These are phyloP conservation scores for Phania funesta DNA, from an alignment of 2,888 invertebrate genomes.

Conservation along the genomic window DNA sequence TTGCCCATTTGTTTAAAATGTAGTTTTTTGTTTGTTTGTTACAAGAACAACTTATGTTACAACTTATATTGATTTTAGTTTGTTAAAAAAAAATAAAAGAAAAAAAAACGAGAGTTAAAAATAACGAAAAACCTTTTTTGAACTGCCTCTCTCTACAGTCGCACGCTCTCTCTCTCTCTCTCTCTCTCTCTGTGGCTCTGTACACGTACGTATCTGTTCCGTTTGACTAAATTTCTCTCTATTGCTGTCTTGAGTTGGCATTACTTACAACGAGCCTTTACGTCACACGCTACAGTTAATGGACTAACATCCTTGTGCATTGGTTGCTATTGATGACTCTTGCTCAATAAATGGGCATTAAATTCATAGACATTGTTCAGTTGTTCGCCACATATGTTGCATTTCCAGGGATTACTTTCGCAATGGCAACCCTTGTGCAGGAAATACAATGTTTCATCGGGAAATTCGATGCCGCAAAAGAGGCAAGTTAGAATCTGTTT, in stretches of 20 bases:
- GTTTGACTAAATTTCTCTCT: slow-evolving; percentile 4
- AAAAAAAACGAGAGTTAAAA: neutral
- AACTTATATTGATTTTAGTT: slow-evolving; percentile 37
- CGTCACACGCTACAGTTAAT: slow-evolving; percentile 35
- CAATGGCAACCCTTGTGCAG: slow-evolving; percentile 99
- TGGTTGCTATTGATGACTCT: slow-evolving; percentile 89
- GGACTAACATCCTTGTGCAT: slow-evolving; percentile 60
- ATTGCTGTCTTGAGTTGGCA: neutral
- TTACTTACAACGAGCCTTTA: slow-evolving; percentile 43
- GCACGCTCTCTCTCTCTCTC: neutral
- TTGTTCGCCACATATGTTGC: slow-evolving; percentile 97
- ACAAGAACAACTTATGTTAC: slow-evolving; percentile 52
- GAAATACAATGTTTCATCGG: slow-evolving; percentile 97
- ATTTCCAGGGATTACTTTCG: slow-evolving; percentile 97
- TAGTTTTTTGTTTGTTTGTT: slow-evolving; percentile 37
- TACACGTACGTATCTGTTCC: neutral
- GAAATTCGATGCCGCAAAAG: slow-evolving; percentile 96
- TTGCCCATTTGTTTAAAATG: slow-evolving; percentile 52
- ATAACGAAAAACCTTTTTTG: slow-evolving; percentile 10
- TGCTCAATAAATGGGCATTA: slow-evolving; percentile 96
- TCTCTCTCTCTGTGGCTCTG: neutral
- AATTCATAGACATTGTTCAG: slow-evolving; percentile 98
- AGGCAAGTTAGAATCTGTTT: slow-evolving; percentile 87
- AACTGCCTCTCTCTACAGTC: slow-evolving; percentile 39
- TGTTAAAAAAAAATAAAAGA: slow-evolving; percentile 29